These are phyloP conservation scores for Hydrotaea diabolus DNA, from an alignment of 2,888 invertebrate species.

Conservation along the genomic window DNA sequence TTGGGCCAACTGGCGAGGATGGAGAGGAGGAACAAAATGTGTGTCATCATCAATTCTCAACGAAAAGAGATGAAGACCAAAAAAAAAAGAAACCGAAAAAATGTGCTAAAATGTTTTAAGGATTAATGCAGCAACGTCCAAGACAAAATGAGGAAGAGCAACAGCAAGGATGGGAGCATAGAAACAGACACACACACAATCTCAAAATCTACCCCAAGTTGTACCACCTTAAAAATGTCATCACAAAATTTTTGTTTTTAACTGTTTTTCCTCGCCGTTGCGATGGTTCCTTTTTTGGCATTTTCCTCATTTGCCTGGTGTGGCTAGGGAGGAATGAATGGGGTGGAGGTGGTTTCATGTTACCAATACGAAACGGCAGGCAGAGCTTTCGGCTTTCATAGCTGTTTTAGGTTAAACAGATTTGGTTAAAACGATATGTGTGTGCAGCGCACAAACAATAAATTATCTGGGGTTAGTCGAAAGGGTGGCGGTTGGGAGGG, in stretches of 20 bases:
- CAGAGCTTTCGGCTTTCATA: constrained; percentile 19
- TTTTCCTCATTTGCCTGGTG: background rate
- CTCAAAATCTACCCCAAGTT: constrained; percentile 25
- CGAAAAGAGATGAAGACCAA: background rate
- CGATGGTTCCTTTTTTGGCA: background rate
- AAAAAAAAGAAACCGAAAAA: background rate
- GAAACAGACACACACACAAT: background rate
- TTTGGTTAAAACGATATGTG: constrained; percentile 61
- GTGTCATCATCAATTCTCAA: constrained; percentile 19
- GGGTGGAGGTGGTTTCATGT: background rate
- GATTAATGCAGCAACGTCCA: constrained; percentile 12
- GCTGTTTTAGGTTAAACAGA: constrained; percentile 54
- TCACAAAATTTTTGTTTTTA: constrained; percentile 20
- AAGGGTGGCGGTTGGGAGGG: too few species aligned
- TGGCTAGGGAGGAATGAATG: background rate
- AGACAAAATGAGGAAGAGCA: background rate
- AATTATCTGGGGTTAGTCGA: constrained; percentile 45
- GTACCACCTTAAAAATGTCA: constrained; percentile 13
- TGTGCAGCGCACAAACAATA: constrained; percentile 42
- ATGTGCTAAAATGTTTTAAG: constrained; percentile 25
- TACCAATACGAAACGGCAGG: too few species aligned
- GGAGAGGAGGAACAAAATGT: constrained; percentile 2
- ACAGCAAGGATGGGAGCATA: background rate
- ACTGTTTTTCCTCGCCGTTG: background rate
- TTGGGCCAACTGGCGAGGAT: background rate